Evolutionary conservation across 2,113 vertebrate species (phyloP), one percentile per base, ranked within the genome.

Genomic region (Serinus canaria): DNA sequence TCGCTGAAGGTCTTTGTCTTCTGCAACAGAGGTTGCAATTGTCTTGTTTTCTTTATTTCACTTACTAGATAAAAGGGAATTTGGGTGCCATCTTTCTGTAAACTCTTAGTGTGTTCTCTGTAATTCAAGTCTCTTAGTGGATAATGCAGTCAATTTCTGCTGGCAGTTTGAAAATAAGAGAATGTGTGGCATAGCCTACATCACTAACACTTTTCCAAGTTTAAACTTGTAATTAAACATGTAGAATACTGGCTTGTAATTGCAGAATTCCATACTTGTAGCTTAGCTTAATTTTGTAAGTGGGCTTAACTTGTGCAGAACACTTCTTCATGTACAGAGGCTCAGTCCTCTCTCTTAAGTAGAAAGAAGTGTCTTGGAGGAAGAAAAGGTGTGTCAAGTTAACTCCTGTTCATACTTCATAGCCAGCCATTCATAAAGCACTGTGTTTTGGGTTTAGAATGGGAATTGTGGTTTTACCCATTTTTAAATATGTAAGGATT

Each of bases 251-350:
- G 76, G 86, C 78, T 90, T 94, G n/a, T 87, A 78, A 75, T 58
- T 84, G 69, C 86, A 73, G 73, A 88, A 78, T 90, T 88, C 63
- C 75, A 70, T 91, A 62, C 30, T 75, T 93, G 5, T 67, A 83
- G 55, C n/a, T 92, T 79, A 85, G 92, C 74, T 90, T 90, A 58
- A 74, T 91, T 94, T 94, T 79, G 11, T 85, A 95, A 91, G 84
- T 82, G 90, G 90, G 92, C 82, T 91, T 97, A 89, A 92, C 83
- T 95, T 96, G 92, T 93, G 67, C 86, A 87, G 85, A 92, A 89
- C 70, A 83, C 44, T 64, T 85, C 87, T 94, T 84, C 43, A 19
- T 76, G 74, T 72, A 39, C 43, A 83, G 78, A 56, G 73, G 62
- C 68, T 88, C 14, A 10, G 28, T 72, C 59, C 50, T 88, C 53